phyloP scores from a whole-genome alignment of 1,140 invertebrate genomes.

The Cydia amplana region DNA sequence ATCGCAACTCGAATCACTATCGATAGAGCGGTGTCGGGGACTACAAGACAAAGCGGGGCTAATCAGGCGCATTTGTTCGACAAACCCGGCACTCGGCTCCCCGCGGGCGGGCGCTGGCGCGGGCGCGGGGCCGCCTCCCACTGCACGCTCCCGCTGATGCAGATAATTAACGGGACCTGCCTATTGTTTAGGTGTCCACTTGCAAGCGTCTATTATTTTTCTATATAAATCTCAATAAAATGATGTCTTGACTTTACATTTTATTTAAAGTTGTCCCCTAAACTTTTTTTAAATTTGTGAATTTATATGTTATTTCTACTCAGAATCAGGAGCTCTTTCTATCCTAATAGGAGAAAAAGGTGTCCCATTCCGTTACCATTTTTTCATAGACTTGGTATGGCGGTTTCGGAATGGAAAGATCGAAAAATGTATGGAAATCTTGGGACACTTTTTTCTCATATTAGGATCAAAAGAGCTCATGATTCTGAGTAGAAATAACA shows the following conservation, averaged over 20 bases:
- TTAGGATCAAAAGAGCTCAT: too few relatives aligned
- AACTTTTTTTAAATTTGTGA: too few relatives aligned
- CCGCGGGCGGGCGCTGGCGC: constrained; percentile 32
- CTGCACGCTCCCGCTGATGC: constrained; percentile 44
- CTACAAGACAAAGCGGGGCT: constrained; percentile 60
- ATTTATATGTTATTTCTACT: too few relatives aligned
- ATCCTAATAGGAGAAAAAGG: too few relatives aligned
- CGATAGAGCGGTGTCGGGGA: constrained; percentile 35
- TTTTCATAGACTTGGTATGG: too few relatives aligned
- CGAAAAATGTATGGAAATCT: too few relatives aligned
- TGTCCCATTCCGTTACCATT: too few relatives aligned
- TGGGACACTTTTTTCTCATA: too few relatives aligned
- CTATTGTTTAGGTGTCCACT: constrained; percentile 41
- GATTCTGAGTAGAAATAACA: too few relatives aligned
- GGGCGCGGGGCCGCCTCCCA: neutral
- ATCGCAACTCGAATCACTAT: constrained; percentile 40
- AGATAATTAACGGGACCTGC: constrained; percentile 62
- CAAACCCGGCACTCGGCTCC: constrained; percentile 47
- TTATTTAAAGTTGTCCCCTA: too few relatives aligned
- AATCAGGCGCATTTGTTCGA: constrained; percentile 71
- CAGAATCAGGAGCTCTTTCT: too few relatives aligned
- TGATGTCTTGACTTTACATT: neutral
- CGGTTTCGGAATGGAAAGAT: too few relatives aligned
- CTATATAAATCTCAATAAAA: neutral
- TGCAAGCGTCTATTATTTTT: constrained; percentile 22